Evolutionary conservation across 2,888 invertebrate genomes (phyloP), one percentile per base, ranked within the genome.

Genomic region (Saturnia pavonia): DNA sequence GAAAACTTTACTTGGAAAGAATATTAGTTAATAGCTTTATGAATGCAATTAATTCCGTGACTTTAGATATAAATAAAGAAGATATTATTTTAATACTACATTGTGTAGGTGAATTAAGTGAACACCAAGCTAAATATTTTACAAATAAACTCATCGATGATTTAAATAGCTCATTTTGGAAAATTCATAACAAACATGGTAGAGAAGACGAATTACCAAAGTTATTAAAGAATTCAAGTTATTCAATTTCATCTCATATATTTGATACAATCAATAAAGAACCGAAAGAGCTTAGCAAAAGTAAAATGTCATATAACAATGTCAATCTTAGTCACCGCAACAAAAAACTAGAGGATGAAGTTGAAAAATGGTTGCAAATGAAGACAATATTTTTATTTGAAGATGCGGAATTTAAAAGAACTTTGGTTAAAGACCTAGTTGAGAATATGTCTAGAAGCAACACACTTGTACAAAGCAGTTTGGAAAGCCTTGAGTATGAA

Each of bases 131-230:
- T 11, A 69, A 71, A 16, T 22, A 67, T 3, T 68, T 60, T 57
- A 14, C 67, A 66, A 63, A 74, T 19, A 42, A 25, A 34, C 71
- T 72, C 54, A 48, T 75, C 12, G 69, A 54, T 1, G 54, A 75
- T 40, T 70, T 78, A 65, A 40, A 65, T 65, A 40, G 19, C 11
- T 65, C 40, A 40, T 40, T 65, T 40, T 65, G 40, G n/a, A 65
- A 40, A 40, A n/a, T 65, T 16, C 8, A 4, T 8, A 65, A 65
- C 7, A 34, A 8, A 65, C 3, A 65, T 40, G 19, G n/a, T 65
- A 65, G 40, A 0, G n/a, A 40, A 40, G 40, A 22, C 11, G 9
- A 65, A 40, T 7, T 65, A 25, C 11, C 65, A 40, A 65, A 65
- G 7, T 40, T 40, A 9, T 40, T 40, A 65, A 40, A n/a, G 8